Conservation (phyloP, 2,797 vertebrate genomes). For the Gallinago nigripennis region DNA sequence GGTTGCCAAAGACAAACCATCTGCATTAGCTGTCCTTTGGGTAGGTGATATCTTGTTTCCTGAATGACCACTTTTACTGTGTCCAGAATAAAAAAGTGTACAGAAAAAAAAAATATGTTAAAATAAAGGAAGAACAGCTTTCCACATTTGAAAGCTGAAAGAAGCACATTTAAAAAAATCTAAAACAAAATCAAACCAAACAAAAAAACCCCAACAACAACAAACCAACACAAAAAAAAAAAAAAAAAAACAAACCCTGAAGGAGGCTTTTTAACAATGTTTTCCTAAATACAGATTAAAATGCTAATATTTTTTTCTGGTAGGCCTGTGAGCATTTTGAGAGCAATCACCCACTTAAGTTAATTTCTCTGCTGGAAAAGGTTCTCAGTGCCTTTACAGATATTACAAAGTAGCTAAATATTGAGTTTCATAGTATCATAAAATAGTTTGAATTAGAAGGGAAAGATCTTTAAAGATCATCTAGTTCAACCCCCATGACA, state of each 20-base stretch:
- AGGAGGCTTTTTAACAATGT: not conserved
- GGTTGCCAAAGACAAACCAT: conserved; percentile 41
- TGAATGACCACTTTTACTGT: not conserved
- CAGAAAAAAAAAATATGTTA: not conserved
- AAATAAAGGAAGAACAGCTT: not conserved
- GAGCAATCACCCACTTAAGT: not conserved
- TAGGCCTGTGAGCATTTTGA: not conserved
- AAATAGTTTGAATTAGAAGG: not conserved
- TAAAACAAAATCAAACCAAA: not conserved
- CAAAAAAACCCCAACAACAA: not conserved
- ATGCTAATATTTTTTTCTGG: not conserved
- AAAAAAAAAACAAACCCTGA: no score
- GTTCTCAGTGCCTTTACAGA: not conserved
- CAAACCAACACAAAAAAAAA: not conserved
- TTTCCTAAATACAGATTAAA: not conserved
- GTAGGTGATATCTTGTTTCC: not conserved
- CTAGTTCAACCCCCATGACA: accelerated
- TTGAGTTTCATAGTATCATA: not conserved
- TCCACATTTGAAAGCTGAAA: not conserved
- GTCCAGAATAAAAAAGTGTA: not conserved
- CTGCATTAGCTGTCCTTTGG: conserved; percentile 17
- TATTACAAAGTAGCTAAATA: not conserved
- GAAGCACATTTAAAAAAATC: not conserved
- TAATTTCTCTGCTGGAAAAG: not conserved
- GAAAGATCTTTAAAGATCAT: not conserved